phyloP scores from a whole-genome alignment of 2,888 invertebrate genomes.

The Dusona sp. region DNA sequence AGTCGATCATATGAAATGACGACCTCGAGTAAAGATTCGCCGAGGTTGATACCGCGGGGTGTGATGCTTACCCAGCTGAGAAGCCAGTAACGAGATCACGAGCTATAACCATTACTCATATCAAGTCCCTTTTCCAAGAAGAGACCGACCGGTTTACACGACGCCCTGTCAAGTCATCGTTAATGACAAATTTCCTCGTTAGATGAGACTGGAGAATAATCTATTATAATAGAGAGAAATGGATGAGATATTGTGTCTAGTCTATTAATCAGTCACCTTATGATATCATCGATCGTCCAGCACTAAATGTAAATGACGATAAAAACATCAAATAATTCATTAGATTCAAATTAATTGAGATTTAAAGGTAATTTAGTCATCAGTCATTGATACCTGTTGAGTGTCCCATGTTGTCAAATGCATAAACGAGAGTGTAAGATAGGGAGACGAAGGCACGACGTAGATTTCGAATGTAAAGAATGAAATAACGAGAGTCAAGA shows the following conservation, averaged over 20 bases:
- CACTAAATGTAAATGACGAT: not conserved
- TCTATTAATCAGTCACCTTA: constrained; percentile 14
- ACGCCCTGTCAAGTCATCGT: constrained; percentile 41
- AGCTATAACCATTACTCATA: constrained; percentile 45
- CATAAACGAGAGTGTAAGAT: not conserved
- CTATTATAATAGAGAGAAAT: constrained; percentile 20
- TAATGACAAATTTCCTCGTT: constrained; percentile 44
- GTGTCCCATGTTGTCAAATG: not conserved
- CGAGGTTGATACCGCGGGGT: not conserved
- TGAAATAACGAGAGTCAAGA: not conserved
- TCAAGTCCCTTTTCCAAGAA: constrained; percentile 6
- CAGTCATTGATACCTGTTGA: not conserved
- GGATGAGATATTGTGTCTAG: not conserved
- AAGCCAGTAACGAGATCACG: constrained; percentile 43
- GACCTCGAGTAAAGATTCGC: not conserved
- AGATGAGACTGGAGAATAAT: constrained; percentile 25
- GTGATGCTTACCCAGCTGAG: not conserved
- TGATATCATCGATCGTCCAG: not conserved
- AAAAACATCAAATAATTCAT: too few relatives aligned
- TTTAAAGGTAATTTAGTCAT: not conserved
- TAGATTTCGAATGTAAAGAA: not conserved
- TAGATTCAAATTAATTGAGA: not conserved
- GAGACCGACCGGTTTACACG: constrained; percentile 1
- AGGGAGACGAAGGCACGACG: not conserved
- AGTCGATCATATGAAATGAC: constrained; percentile 32